These are phyloP conservation scores for Brachypterus glaber DNA, from an alignment of 2,888 invertebrate genomes.

Conservation along the genomic window DNA sequence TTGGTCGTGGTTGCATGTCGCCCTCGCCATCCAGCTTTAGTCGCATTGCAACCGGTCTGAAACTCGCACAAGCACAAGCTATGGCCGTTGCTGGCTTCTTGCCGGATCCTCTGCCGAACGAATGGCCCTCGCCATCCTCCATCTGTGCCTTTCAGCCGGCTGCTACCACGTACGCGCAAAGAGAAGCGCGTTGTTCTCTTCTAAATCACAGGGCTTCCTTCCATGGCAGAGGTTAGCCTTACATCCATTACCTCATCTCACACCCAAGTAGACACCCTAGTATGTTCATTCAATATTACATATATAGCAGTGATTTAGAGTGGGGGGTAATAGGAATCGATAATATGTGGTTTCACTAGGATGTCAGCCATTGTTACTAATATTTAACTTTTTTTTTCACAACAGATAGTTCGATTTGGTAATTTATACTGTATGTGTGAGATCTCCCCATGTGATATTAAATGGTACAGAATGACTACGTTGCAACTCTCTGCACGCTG, in stretches of 20 bases:
- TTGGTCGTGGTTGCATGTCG: slow-evolving; percentile 35
- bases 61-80: slow-evolving; percentile 61
- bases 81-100: slow-evolving; percentile 62
- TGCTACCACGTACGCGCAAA: slow-evolving; percentile 33
- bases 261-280: too few species aligned
- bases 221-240: slow-evolving; percentile 54
- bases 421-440: too few species aligned
- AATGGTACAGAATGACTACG: too few species aligned
- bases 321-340: too few species aligned
- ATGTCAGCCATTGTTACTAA: too few species aligned
- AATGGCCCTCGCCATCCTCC: slow-evolving; percentile 29
- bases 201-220: slow-evolving; percentile 53
- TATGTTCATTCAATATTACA: too few species aligned
- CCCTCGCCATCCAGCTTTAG: slow-evolving; percentile 42
- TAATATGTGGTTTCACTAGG: too few species aligned
- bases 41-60: slow-evolving; percentile 59
- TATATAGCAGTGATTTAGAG: too few species aligned
- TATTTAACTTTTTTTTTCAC: too few species aligned
- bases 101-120: slow-evolving; percentile 36
- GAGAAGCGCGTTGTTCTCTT: slow-evolving; percentile 39
- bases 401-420: too few species aligned
- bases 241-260: slow-evolving; percentile 22
- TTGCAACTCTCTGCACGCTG: too few species aligned
- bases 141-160: slow-evolving; percentile 19
- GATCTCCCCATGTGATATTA: too few species aligned